Evolutionary conservation across 2,888 invertebrate species (phyloP).

Genomic region (Frankliniella fusca): DNA sequence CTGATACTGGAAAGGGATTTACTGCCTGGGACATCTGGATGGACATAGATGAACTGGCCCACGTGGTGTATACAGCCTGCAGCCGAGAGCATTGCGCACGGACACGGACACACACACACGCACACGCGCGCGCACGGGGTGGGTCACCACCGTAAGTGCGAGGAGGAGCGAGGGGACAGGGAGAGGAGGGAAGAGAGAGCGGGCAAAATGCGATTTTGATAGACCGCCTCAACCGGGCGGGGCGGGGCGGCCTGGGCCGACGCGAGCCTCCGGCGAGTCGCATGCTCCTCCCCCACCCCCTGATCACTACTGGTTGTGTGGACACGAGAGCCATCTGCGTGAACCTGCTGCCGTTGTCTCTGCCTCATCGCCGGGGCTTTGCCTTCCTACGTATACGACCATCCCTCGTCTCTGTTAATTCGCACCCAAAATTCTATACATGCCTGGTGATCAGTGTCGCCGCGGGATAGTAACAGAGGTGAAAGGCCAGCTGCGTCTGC

Average conservation of each 20-base stretch:
- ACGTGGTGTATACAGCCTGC: not conserved
- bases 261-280: not conserved
- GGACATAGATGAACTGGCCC: slow-evolving; percentile 24
- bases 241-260: too few species aligned
- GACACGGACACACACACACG: too few species aligned
- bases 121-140: too few species aligned
- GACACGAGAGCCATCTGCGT: not conserved
- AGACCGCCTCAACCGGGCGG: not conserved
- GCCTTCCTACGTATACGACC: not conserved
- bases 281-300: not conserved
- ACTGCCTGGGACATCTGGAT: slow-evolving; percentile 21
- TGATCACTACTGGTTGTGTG: not conserved
- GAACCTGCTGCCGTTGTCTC: not conserved
- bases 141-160: too few species aligned
- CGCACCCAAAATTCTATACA: too few species aligned
- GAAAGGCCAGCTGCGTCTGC: too few species aligned
- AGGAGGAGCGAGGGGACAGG: too few species aligned
- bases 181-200: not conserved
- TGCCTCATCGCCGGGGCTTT: too few species aligned
- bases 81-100: not conserved
- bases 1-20: slow-evolving; percentile 22
- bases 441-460: too few species aligned
- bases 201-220: slow-evolving; percentile 16
- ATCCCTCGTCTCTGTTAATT: not conserved
- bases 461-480: too few species aligned